Evolutionary conservation across 92 coral and sea anemone genomes (phyloP), one percentile per base, ranked within the genome.

Genomic region (Pocillopora grandis): DNA sequence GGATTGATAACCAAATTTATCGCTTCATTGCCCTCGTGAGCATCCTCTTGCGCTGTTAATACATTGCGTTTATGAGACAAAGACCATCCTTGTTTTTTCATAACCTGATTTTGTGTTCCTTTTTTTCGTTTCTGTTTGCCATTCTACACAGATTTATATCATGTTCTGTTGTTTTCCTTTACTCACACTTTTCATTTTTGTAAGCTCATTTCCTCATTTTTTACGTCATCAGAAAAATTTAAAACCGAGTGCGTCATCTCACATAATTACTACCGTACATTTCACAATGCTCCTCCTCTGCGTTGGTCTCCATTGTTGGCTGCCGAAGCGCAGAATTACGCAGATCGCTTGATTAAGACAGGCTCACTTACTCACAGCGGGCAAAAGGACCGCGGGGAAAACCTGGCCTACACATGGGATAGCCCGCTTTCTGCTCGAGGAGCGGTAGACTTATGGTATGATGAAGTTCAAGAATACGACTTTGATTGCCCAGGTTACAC

Each of bases 241-340:
- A 97, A 92, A 84, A 95, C 86, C 80, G 99, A 97, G 68, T 94
- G 99, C 75, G 87, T 94, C 74, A 87, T 94, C 21, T 92, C 98
- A 12, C 99, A 97, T 83, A 97, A 97, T 92, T 97, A 97, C 90
- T 95, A 94, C 90, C 98, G 99, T 23, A 93, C 99, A 48, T 90
- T 93, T 49, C 99, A 97, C 86, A 88, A 88, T 21, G 94, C 99
- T 37, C 97, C 95, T 12, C 92, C 98, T 3, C 87, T 97, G 16
- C 90, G 86, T 42, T 90, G 96, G 91, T 97, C 99, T 2, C 92
- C 98, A 37, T 65, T 91, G 69, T 76, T 97, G 71, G 94, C 98
- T 58, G 92, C 83, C 31, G 98, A 97, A 78, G 95, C 99, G 14
- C 99, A 94, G 79, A 91, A 89, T 87, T 94, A 95, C 94, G 99